Conservation (phyloP, 2,888 invertebrate species). For the Phaonia tiefii region DNA sequence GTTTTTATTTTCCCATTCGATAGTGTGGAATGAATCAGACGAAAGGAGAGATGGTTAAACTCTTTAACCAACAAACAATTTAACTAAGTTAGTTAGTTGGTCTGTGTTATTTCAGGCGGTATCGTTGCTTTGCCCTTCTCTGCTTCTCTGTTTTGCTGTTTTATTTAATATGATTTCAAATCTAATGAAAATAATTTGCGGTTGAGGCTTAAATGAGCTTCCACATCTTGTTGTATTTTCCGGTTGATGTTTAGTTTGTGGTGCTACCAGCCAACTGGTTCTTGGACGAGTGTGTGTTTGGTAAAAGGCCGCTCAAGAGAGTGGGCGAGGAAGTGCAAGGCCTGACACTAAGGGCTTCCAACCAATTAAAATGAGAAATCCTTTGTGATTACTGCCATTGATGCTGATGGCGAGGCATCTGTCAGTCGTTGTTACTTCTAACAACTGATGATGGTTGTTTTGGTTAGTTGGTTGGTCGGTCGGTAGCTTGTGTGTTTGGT, state of each 20-base stretch:
- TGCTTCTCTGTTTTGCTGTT: constrained; percentile 4
- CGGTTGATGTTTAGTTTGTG: constrained; percentile 29
- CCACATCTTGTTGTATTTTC: constrained; percentile 44
- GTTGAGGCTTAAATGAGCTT: constrained; percentile 56
- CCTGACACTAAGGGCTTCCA: constrained; percentile 60
- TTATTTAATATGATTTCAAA: constrained; percentile 62
- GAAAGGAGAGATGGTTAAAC: not conserved
- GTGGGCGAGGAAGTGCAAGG: constrained; percentile 29
- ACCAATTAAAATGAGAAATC: constrained; percentile 69
- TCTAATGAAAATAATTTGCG: constrained; percentile 69
- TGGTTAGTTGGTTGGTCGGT: not conserved
- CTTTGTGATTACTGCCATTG: constrained; percentile 63
- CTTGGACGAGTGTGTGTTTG: not conserved
- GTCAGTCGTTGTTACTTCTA: not conserved
- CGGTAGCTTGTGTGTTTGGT: too few species aligned
- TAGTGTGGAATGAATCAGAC: not conserved
- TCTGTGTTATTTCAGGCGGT: not conserved
- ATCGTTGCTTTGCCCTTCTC: not conserved
- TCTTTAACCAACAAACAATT: too few species aligned
- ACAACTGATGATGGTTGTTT: constrained; percentile 12
- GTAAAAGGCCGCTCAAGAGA: too few species aligned
- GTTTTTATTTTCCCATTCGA: not conserved
- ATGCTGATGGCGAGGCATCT: not conserved
- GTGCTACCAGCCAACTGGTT: constrained; percentile 4
- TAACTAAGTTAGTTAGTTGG: not conserved